phyloP scores from a whole-genome alignment of 1,140 invertebrate genomes.

The Ips nitidus region DNA sequence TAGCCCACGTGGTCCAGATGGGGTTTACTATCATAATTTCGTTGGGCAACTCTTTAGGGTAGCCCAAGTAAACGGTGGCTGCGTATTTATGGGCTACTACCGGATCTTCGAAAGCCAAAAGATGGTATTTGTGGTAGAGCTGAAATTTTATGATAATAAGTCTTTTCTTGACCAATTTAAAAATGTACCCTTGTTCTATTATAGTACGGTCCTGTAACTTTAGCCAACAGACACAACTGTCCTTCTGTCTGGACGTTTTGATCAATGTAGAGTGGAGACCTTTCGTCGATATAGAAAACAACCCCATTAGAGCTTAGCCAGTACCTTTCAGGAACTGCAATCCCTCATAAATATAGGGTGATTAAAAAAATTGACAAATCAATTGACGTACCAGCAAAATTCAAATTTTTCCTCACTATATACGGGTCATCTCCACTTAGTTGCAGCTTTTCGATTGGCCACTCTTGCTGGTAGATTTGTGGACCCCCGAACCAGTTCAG shows the following conservation, averaged over 20 bases:
- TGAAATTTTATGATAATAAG: neutral
- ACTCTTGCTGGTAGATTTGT: conserved; percentile 43
- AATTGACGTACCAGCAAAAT: conserved; percentile 59
- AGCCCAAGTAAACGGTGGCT: conserved; percentile 57
- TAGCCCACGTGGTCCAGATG: conserved; percentile 92
- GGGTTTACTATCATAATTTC: conserved; percentile 72
- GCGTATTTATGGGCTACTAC: conserved; percentile 64
- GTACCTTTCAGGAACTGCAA: conserved; percentile 51
- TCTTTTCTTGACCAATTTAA: neutral
- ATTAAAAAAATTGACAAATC: too few species aligned
- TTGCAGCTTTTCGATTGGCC: conserved; percentile 66
- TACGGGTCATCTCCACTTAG: conserved; percentile 56
- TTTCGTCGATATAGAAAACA: too few species aligned
- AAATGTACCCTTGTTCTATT: conserved; percentile 25
- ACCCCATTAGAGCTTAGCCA: conserved; percentile 71
- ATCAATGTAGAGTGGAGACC: too few species aligned
- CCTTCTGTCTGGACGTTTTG: too few species aligned
- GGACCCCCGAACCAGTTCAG: conserved; percentile 39
- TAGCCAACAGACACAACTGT: too few species aligned
- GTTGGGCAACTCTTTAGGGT: conserved; percentile 60
- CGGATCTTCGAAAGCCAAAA: conserved; percentile 61
- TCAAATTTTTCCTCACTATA: conserved; percentile 63
- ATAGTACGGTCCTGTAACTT: conserved; percentile 26
- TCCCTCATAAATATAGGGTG: neutral
- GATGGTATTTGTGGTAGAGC: conserved; percentile 58